Evolutionary conservation across 2,797 vertebrate genomes (phyloP).

Genomic region (Tinamus major): DNA sequence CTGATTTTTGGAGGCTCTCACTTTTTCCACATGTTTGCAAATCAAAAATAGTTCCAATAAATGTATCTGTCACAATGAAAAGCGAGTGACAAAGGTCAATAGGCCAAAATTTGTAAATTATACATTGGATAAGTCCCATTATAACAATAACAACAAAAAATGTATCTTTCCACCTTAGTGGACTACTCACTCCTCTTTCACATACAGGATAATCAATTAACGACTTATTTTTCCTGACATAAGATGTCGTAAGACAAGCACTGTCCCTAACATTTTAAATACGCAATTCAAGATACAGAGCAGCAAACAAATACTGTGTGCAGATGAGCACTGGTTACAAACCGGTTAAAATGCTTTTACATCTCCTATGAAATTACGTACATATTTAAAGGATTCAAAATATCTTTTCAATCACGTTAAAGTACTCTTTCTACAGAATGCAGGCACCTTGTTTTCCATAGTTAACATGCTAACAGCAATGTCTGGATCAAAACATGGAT

Average conservation of each 20-base stretch:
- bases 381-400: background rate
- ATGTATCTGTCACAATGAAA: background rate
- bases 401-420: background rate
- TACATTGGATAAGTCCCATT: background rate
- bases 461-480: background rate
- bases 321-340: background rate
- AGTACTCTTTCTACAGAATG: background rate
- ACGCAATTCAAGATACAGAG: background rate
- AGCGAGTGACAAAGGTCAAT: background rate
- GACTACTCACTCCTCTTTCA: background rate
- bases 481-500: background rate
- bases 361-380: background rate
- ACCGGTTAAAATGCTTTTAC: background rate
- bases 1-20: background rate
- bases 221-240: background rate
- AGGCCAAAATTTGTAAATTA: background rate
- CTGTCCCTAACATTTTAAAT: background rate
- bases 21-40: background rate
- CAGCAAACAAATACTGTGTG: background rate
- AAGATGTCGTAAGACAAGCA: background rate
- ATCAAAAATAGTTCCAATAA: background rate
- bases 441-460: background rate
- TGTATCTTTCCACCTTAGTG: background rate
- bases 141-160: background rate
- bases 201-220: background rate